Evolutionary conservation across 2,888 invertebrate genomes (phyloP).

Genomic region (Heliconius cydno): DNA sequence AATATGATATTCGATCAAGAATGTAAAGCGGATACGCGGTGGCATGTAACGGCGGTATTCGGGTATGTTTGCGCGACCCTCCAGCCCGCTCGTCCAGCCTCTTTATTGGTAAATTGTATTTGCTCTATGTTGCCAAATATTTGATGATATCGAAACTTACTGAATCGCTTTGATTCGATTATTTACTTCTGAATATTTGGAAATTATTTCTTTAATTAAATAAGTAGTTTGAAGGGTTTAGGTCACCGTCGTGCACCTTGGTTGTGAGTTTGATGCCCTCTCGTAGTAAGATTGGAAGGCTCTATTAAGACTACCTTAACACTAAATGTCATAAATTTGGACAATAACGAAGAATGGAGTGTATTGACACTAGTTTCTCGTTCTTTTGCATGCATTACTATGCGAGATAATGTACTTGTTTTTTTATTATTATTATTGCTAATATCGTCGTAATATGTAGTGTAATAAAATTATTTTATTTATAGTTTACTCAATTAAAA

Average conservation of each 20-base stretch:
- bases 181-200: background rate
- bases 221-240: background rate
- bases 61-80: slow-evolving; percentile 60
- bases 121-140: slow-evolving; percentile 49
- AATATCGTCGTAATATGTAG: too few species aligned
- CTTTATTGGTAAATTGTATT: slow-evolving; percentile 54
- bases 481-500: too few species aligned
- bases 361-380: too few species aligned
- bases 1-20: slow-evolving; percentile 16
- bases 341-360: too few species aligned
- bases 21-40: slow-evolving; percentile 37
- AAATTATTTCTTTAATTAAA: background rate
- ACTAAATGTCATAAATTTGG: too few species aligned
- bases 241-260: background rate
- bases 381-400: too few species aligned
- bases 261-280: background rate
- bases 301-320: background rate
- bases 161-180: slow-evolving; percentile 40
- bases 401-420: too few species aligned
- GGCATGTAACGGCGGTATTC: slow-evolving; percentile 54
- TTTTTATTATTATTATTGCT: too few species aligned
- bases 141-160: slow-evolving; percentile 47
- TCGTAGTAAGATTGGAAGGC: background rate
- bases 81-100: slow-evolving; percentile 50
- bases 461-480: too few species aligned